These are phyloP conservation scores for Ascidia mentula DNA, from an alignment of 23 tunicate species.

Conservation along the genomic window DNA sequence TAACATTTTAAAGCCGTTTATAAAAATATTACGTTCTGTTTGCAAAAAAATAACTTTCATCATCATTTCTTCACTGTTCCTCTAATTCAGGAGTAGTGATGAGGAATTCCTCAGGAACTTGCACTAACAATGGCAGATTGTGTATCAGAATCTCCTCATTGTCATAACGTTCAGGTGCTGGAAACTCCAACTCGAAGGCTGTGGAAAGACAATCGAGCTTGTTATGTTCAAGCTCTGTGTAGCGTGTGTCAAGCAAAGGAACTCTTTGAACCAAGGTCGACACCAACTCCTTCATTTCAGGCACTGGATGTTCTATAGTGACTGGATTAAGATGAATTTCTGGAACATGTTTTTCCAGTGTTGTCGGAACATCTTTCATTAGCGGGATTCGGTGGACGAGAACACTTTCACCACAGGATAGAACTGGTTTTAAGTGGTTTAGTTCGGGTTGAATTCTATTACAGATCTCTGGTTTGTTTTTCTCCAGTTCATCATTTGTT, in stretches of 20 bases:
- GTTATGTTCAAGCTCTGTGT: slow-evolving; percentile 6
- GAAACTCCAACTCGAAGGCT: slow-evolving; percentile 28
- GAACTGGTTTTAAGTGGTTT: slow-evolving; percentile 8
- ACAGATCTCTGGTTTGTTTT: slow-evolving; percentile 23
- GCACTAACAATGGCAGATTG: slow-evolving; percentile 16
- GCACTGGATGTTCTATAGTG: slow-evolving; percentile 3
- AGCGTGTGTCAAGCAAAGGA: slow-evolving; percentile 17
- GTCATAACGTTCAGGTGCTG: slow-evolving; percentile 16
- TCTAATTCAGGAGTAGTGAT: slow-evolving; percentile 21
- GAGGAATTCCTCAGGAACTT: slow-evolving; percentile 32
- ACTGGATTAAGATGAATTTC: slow-evolving; percentile 25
- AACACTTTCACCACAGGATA: neutral
- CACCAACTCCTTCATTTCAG: slow-evolving; percentile 16
- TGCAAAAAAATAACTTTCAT: too few relatives aligned
- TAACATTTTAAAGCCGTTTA: too few relatives aligned
- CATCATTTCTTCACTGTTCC: slow-evolving; percentile 15
- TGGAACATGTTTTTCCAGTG: slow-evolving; percentile 12
- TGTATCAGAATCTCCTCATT: slow-evolving; percentile 2
- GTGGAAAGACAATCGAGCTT: slow-evolving; percentile 18
- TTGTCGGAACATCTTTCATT: slow-evolving; percentile 13
- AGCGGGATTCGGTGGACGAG: slow-evolving; percentile 23
- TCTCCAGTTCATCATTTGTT: neutral
- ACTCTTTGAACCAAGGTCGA: neutral
- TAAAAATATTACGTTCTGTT: too few relatives aligned
- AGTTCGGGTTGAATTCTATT: neutral